phyloP scores from a whole-genome alignment of 2,113 vertebrate genomes.

The Brachypodius melanocephalos region DNA sequence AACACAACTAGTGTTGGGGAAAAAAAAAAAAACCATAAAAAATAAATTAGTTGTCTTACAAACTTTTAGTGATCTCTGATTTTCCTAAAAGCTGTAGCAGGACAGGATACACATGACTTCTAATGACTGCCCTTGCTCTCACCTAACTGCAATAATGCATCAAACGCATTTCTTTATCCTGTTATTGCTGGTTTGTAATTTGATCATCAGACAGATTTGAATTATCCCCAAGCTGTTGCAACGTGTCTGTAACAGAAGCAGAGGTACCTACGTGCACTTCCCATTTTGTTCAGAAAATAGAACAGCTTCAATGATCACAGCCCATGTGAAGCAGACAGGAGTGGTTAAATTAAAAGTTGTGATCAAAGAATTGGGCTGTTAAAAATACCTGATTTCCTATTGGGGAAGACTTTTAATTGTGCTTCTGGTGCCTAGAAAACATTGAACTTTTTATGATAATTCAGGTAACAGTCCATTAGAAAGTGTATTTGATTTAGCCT shows the following conservation, averaged over 20 bases:
- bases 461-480: conserved; percentile 52
- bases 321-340: conserved; percentile 27
- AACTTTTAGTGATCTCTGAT: conserved; percentile 34
- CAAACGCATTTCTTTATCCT: conserved; percentile 65
- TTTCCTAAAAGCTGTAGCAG: conserved; percentile 46
- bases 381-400: conserved; percentile 38
- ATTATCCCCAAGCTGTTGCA: conserved; percentile 72
- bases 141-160: conserved; percentile 60
- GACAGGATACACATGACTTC: conserved; percentile 59
- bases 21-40: neutral
- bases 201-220: conserved; percentile 68
- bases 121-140: conserved; percentile 62
- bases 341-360: conserved; percentile 49
- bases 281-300: conserved; percentile 57
- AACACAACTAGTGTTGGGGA: neutral
- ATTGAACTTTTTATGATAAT: conserved; percentile 34
- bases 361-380: conserved; percentile 63
- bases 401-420: conserved; percentile 45
- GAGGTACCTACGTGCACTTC: conserved; percentile 36
- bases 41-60: conserved; percentile 7
- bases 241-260: conserved; percentile 72
- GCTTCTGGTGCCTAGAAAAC: conserved; percentile 24
- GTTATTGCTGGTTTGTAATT: conserved; percentile 67
- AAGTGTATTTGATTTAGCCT: conserved; percentile 1
- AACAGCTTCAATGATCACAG: conserved; percentile 37